Evolutionary conservation across 1,140 invertebrate genomes (phyloP), one percentile per base, ranked within the genome.

Genomic region (Chironomus tepperi): DNA sequence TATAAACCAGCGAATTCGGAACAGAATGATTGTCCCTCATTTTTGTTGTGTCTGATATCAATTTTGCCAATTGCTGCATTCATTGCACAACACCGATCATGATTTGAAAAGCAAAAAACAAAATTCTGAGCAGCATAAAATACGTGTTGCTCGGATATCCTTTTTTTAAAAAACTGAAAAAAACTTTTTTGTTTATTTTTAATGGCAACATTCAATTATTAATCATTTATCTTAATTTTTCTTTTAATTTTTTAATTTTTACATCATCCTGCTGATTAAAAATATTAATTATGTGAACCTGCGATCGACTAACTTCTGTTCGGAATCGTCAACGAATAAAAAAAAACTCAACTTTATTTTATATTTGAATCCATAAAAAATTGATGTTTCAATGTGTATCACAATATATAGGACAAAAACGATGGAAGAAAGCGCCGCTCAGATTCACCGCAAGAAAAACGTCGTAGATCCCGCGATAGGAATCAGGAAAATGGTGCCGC

Each of bases 181-280:
- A 47, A 47, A 47, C 2, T 57, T 12, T 15, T 57, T 57, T 57
- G n/a, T 57, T 57, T 15, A n/a, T 57, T 15, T 15, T 57, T 57
- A 57, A 15, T 57, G 24, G 47, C 12, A 57, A 57, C 12, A 57
- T n/a, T n/a, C 47, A 57, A 15, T 57, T 57, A 57, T 57, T 57
- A 57, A 57, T 57, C 47, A n/a, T 57, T 57, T 57, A n/a, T 57
- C 47, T 57, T 57, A 12, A 57, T 57, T 57, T 57, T 57, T 57
- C 47, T 57, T 57, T 57, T 57, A 57, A 57, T 57, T 57, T 57
- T 57, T 57, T 57, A 57, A 57, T 57, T 57, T 57, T 57, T n/a
- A 15, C 47, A 57, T 57, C 47, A 57, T 57, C 47, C 47, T n/a
- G 12, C 8, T n/a, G 47, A n/a, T 12, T 57, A 57, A 57, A 57